Conservation (phyloP, 2,797 vertebrate species). For the Sphaeramia orbicularis region DNA sequence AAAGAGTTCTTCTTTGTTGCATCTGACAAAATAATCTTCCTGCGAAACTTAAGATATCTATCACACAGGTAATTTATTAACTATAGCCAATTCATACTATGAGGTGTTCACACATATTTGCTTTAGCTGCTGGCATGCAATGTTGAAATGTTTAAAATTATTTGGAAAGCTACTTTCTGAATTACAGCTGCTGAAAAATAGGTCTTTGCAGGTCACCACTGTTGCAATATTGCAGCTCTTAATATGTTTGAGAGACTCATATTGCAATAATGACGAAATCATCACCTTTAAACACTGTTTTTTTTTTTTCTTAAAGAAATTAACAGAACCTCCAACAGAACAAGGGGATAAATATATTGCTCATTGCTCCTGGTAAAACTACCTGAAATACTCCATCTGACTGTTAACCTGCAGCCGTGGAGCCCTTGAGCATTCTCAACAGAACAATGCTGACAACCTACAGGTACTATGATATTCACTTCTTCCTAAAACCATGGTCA, state of each 20-base stretch:
- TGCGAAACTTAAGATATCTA: too few species aligned
- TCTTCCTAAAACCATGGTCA: slow-evolving; percentile 27
- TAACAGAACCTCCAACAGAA: too few species aligned
- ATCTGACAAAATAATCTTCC: too few species aligned
- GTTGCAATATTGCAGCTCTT: background rate
- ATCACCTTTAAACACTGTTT: background rate
- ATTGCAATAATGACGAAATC: background rate
- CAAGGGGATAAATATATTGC: too few species aligned
- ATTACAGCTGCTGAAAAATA: background rate
- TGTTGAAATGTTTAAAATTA: too few species aligned
- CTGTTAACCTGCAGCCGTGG: slow-evolving; percentile 19
- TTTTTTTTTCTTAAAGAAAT: background rate
- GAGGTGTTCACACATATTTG: too few species aligned
- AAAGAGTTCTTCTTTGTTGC: too few species aligned
- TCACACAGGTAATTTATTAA: too few species aligned
- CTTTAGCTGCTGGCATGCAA: too few species aligned
- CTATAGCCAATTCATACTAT: too few species aligned
- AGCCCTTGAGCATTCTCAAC: slow-evolving; percentile 13
- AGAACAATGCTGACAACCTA: slow-evolving; percentile 34
- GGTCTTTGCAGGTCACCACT: background rate
- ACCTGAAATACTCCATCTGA: background rate
- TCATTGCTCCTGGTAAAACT: background rate
- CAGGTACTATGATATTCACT: slow-evolving; percentile 29
- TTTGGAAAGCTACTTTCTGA: background rate
- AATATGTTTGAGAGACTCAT: background rate